A percentile compares a stretch with the other conserved stretches of the same genome.
phyloP scores from a whole-genome alignment of 2,113 vertebrate genomes.

The Catagonus wagneri region DNA sequence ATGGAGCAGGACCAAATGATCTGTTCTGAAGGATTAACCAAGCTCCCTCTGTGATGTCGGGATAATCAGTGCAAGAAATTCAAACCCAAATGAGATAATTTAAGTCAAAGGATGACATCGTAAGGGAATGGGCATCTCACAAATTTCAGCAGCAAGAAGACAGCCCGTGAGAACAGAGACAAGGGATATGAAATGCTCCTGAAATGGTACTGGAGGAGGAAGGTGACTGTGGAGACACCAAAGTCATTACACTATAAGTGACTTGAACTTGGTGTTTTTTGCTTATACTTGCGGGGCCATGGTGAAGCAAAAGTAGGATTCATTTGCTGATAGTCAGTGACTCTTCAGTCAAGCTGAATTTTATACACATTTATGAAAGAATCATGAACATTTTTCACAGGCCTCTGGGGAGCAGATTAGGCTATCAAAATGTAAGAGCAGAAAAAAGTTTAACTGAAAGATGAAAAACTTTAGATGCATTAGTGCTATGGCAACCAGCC shows the following conservation, averaged over 20 bases:
- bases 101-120: background rate
- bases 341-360: constrained; percentile 10
- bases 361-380: constrained; percentile 37
- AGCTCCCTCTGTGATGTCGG: background rate
- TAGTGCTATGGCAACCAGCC: constrained; percentile 75
- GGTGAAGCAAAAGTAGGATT: background rate
- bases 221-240: background rate
- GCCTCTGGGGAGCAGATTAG: constrained; percentile 61
- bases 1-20: background rate
- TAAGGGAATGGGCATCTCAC: background rate
- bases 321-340: background rate
- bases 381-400: constrained; percentile 25
- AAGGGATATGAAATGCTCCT: background rate
- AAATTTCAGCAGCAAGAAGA: constrained; percentile 3
- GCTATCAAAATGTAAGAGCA: constrained; percentile 64
- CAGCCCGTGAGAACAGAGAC: background rate
- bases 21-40: constrained; percentile 9
- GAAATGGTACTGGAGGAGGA: background rate
- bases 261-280: background rate
- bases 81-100: background rate
- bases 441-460: constrained; percentile 73
- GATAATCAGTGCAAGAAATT: background rate
- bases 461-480: constrained; percentile 77
- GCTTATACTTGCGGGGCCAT: background rate
- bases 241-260: background rate